A percentile compares a stretch with the other conserved stretches of the same genome.
Evolutionary conservation across 2,797 vertebrate genomes (phyloP).

Genomic region (Glyptemys insculpta): DNA sequence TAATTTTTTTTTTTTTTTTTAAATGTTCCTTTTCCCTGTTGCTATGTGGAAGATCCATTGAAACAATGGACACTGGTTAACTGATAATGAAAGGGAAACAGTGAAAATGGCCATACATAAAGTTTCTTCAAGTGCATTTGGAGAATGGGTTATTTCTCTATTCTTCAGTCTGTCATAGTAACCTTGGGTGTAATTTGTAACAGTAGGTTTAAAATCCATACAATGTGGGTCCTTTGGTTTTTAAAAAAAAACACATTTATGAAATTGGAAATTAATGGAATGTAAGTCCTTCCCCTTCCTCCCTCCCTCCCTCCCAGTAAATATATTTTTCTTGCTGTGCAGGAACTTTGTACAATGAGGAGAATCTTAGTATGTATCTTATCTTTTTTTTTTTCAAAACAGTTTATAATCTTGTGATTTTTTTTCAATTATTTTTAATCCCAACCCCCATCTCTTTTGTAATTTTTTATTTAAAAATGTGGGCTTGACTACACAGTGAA

Average conservation of each 20-base stretch:
- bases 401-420: background rate
- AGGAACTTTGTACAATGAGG: no score
- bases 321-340: no score
- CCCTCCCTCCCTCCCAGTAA: no score
- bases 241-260: no score
- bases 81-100: background rate
- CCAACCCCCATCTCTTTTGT: background rate
- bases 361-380: no score
- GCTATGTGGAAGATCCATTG: no score
- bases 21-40: background rate
- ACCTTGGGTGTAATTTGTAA: no score
- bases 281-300: no score
- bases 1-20: background rate
- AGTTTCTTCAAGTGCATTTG: slow-evolving; percentile 14
- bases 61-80: background rate
- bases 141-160: background rate
- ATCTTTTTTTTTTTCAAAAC: no score
- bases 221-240: no score
- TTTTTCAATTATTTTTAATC: fast-evolving
- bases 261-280: background rate
- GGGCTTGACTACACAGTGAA: background rate
- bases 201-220: no score
- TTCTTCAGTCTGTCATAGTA: no score
- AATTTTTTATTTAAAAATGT: slow-evolving; percentile 1
- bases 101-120: background rate